These are phyloP conservation scores for Apamea monoglypha DNA, from an alignment of 2,888 invertebrate species.

Conservation along the genomic window DNA sequence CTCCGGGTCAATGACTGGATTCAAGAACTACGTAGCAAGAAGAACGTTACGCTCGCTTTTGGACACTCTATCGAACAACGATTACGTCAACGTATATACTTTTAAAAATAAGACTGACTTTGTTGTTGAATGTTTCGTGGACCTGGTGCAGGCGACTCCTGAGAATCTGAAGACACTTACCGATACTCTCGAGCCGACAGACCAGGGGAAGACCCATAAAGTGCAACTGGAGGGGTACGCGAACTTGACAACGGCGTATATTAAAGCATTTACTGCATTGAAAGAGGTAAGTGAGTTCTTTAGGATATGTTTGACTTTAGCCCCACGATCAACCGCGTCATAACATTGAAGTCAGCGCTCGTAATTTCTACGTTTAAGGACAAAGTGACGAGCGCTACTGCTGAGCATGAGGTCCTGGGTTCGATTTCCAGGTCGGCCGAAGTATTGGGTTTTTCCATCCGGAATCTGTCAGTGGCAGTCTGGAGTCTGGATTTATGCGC, in stretches of 20 bases:
- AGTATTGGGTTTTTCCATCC: neutral
- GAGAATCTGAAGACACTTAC: slow-evolving; percentile 95
- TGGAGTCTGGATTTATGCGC: neutral
- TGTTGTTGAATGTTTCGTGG: slow-evolving; percentile 96
- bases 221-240: slow-evolving; percentile 95
- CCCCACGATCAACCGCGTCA: neutral
- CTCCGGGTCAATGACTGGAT: slow-evolving; percentile 99
- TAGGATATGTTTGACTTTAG: neutral
- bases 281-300: slow-evolving; percentile 89
- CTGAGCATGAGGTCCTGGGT: neutral
- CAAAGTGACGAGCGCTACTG: neutral
- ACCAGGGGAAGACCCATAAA: slow-evolving; percentile 81
- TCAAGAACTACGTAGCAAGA: slow-evolving; percentile 93
- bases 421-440: neutral
- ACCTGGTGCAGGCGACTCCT: slow-evolving; percentile 96
- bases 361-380: neutral
- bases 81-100: slow-evolving; percentile 98
- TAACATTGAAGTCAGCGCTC: neutral
- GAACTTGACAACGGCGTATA: slow-evolving; percentile 95
- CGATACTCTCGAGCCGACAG: slow-evolving; percentile 90
- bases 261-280: slow-evolving; percentile 95
- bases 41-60: slow-evolving; percentile 97
- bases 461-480: neutral
- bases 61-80: slow-evolving; percentile 99
- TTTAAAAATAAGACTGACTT: slow-evolving; percentile 93